Evolutionary conservation across 2,888 invertebrate species (phyloP), one percentile per base, ranked within the genome.

Genomic region (Acheta domesticus): DNA sequence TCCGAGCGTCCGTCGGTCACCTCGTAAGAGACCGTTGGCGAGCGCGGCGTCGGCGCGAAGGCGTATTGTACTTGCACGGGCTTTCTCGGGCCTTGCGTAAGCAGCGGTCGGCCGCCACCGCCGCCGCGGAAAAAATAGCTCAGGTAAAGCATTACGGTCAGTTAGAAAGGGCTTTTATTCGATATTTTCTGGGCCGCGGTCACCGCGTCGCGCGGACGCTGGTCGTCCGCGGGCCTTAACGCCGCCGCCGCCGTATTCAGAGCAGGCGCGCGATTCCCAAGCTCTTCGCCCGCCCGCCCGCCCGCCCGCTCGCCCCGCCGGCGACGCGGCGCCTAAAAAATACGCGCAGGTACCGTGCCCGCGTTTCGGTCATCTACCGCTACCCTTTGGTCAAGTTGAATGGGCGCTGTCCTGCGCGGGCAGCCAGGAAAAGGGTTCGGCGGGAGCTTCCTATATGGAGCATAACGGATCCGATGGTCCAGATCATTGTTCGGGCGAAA

Each of bases 131-230:
- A 62, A 62, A 62, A 62, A 19, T 19, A 14, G 62, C 62, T 11
- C 62, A 62, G 62, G 62, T 62, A 62, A 12, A 62, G n/a, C n/a
- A 62, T n/a, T 14, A n/a, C 62, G 62, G 62, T 62, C 62, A 62
- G 62, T 62, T 62, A 16, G 62, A 16, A 62, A 62, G 62, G 62
- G 14, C n/a, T n/a, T 62, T 62, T 62, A 62, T 62, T 62, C 62
- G 62, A 62, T 62, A 62, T 62, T 62, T 62, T 62, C 62, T 62
- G 62, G 62, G 62, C 62, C 62, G 62, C 62, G 62, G 62, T 62
- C 62, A 62, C n/a, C n/a, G 14, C 62, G 14, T 12, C 1, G 62
- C 14, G 62, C 62, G 62, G 62, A 19, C 62, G 14, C 8, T 62
- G 36, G 14, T 1, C 62, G 14, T 8, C 62, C 62, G 62, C 16